Evolutionary conservation across 1,140 invertebrate genomes (phyloP).

Genomic region (Papilio machaon): DNA sequence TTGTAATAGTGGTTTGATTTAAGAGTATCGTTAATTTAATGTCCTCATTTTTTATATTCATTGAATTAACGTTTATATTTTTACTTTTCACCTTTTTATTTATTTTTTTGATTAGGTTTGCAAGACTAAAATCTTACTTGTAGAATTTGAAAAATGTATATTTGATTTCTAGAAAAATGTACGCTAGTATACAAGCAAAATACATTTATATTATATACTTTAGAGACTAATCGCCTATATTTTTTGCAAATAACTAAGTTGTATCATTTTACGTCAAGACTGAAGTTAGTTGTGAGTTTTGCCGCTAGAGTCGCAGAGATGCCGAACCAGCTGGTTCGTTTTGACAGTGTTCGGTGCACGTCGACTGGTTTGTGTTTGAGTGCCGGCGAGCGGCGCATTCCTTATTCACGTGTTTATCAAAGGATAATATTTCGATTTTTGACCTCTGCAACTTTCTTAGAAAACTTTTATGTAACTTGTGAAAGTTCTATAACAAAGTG

Average conservation of each 20-base stretch:
- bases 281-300: slow-evolving; percentile 70
- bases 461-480: slow-evolving; percentile 69
- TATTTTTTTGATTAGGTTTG: too few relatives aligned
- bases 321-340: slow-evolving; percentile 73
- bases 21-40: too few relatives aligned
- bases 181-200: too few relatives aligned
- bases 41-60: too few relatives aligned
- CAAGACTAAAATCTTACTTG: too few relatives aligned
- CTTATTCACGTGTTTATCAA: slow-evolving; percentile 63
- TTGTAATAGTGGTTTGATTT: too few relatives aligned
- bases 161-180: too few relatives aligned
- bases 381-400: slow-evolving; percentile 58
- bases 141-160: too few relatives aligned
- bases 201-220: background rate
- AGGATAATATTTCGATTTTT: slow-evolving; percentile 65
- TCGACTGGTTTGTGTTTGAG: slow-evolving; percentile 56
- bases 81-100: too few relatives aligned
- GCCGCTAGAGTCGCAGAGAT: slow-evolving; percentile 72
- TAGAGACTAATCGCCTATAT: background rate
- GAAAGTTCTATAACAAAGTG: slow-evolving; percentile 55
- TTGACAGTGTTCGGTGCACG: slow-evolving; percentile 74
- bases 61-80: too few relatives aligned
- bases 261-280: slow-evolving; percentile 43
- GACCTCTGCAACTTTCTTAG: slow-evolving; percentile 61
- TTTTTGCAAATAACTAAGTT: slow-evolving; percentile 44